These are phyloP conservation scores for Tretioscincus oriximinensis DNA, from an alignment of 2,113 vertebrate genomes.

Conservation along the genomic window DNA sequence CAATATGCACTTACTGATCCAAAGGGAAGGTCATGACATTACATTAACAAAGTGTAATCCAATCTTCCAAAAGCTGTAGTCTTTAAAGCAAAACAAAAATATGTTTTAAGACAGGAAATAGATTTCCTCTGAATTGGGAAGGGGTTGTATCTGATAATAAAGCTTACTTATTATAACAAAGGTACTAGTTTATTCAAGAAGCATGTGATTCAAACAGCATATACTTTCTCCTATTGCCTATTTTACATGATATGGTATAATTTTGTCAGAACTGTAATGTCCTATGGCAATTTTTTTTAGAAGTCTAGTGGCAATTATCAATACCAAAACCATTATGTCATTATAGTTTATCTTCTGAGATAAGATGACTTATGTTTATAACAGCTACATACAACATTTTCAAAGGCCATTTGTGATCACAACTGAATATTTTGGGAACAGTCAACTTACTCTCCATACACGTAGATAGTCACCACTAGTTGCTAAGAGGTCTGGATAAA, in stretches of 20 bases:
- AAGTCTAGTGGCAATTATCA: background rate
- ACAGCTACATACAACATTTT: background rate
- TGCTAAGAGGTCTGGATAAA: conserved; percentile 94
- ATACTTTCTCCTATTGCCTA: too few relatives aligned
- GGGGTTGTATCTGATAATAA: background rate
- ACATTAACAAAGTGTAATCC: too few relatives aligned
- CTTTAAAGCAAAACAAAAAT: too few relatives aligned
- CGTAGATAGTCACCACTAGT: conserved; percentile 97
- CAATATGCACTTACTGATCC: too few relatives aligned
- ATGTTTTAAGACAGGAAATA: too few relatives aligned
- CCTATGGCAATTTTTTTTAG: background rate
- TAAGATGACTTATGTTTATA: background rate
- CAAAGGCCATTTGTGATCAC: background rate
- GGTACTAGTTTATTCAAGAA: background rate
- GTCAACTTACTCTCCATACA: conserved; percentile 91
- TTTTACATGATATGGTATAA: background rate
- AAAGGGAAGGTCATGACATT: too few relatives aligned
- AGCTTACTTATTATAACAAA: background rate
- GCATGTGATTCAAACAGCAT: background rate
- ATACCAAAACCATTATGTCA: background rate
- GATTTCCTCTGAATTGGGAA: background rate
- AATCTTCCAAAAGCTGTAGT: too few relatives aligned
- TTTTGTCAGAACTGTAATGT: background rate
- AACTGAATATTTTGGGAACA: background rate
- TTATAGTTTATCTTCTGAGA: background rate